Percentiles rank a stretch among this genome's conserved stretches.
Evolutionary conservation across 2,888 invertebrate species (phyloP).

Genomic region (Caenorhabditis imperialis): DNA sequence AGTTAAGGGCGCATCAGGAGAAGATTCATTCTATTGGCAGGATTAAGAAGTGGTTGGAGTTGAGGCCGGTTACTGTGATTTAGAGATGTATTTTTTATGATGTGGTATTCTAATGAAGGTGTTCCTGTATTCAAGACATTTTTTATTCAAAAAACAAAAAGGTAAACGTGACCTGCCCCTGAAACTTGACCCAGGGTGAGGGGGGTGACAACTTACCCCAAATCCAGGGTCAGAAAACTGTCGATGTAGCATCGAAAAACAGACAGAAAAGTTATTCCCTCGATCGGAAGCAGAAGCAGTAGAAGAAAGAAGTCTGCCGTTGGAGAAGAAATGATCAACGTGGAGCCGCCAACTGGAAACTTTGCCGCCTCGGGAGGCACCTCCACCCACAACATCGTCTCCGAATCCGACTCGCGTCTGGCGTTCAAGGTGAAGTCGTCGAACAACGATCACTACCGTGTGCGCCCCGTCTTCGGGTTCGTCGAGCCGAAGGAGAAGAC

Average conservation of each 20-base stretch:
- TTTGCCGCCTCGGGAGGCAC: slow-evolving; percentile 67
- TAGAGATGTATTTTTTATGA: too few species aligned
- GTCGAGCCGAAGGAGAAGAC: slow-evolving; percentile 53
- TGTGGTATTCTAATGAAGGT: too few species aligned
- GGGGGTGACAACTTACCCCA: too few species aligned
- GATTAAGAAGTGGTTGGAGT: slow-evolving; percentile 71
- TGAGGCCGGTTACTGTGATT: too few species aligned
- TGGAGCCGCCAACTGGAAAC: slow-evolving; percentile 63
- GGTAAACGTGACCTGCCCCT: too few species aligned
- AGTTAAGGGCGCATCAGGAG: slow-evolving; percentile 65
- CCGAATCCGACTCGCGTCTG: slow-evolving; percentile 58
- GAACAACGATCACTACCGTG: slow-evolving; percentile 69
- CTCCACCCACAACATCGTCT: slow-evolving; percentile 62
- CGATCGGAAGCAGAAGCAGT: too few species aligned
- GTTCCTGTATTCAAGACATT: too few species aligned
- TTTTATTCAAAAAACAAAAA: too few species aligned
- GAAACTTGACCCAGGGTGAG: too few species aligned
- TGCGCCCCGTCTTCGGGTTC: slow-evolving; percentile 68
- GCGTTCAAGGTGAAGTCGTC: slow-evolving; percentile 69
- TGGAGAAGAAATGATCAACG: slow-evolving; percentile 56
- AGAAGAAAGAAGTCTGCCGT: slow-evolving; percentile 11
- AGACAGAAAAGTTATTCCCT: not conserved
- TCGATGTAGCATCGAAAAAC: not conserved
- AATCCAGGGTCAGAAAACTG: slow-evolving; percentile 13
- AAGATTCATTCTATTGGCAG: slow-evolving; percentile 68